Evolutionary conservation across 1,140 invertebrate species (phyloP).

Genomic region (Zaprionus ghesquierei): DNA sequence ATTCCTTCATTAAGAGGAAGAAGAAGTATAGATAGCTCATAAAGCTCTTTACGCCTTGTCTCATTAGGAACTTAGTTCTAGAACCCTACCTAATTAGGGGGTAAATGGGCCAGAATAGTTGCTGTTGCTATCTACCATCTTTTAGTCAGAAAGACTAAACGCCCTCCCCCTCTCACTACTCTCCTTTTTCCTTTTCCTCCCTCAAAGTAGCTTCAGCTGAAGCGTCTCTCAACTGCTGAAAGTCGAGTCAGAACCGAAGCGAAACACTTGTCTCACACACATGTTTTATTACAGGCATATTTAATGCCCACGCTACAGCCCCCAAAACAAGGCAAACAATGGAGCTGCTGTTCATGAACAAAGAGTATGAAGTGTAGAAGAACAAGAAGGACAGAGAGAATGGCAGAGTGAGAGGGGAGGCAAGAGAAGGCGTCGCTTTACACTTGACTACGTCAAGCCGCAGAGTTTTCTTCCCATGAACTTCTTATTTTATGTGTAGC

Average conservation of each 20-base stretch:
- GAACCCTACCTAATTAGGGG: neutral
- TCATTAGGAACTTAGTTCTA: neutral
- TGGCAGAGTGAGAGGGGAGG: neutral
- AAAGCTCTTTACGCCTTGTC: neutral
- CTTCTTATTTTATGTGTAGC: slow-evolving; percentile 52
- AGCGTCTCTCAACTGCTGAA: neutral
- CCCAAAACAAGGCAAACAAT: slow-evolving; percentile 21
- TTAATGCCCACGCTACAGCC: slow-evolving; percentile 18
- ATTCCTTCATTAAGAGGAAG: neutral
- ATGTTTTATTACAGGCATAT: slow-evolving; percentile 30
- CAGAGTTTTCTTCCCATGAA: slow-evolving; percentile 73
- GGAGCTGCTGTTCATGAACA: neutral
- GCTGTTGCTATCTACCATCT: neutral
- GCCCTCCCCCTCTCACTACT: neutral
- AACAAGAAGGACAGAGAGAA: neutral
- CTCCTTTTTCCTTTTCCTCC: neutral
- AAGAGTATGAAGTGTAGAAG: neutral
- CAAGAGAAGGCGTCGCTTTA: slow-evolving; percentile 28
- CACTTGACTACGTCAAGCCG: slow-evolving; percentile 57
- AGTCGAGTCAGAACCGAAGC: neutral
- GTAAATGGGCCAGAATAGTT: neutral
- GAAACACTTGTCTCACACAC: slow-evolving; percentile 16
- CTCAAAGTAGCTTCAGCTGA: neutral
- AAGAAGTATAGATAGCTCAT: neutral
- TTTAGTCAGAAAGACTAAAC: neutral